Evolutionary conservation across 2,797 vertebrate species (phyloP).

Genomic region (Aphelocoma californica): DNA sequence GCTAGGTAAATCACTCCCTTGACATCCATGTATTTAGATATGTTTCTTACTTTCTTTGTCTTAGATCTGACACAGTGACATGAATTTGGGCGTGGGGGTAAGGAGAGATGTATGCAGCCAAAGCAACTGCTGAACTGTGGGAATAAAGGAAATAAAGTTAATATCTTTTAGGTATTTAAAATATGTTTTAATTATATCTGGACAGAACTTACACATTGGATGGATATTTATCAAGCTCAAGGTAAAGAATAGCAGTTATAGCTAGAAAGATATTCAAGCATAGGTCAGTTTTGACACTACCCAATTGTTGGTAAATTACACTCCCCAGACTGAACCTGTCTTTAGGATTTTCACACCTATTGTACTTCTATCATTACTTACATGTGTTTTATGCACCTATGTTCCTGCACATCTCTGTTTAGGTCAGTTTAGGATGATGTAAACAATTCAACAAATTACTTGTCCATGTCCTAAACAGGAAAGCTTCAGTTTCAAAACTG

Average conservation of each 20-base stretch:
- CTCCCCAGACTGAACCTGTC: not conserved
- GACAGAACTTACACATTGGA: not conserved
- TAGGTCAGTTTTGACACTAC: not conserved
- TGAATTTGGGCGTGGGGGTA: not conserved
- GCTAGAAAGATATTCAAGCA: not conserved
- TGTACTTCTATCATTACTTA: not conserved
- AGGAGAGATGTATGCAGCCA: not conserved
- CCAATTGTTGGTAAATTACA: not conserved
- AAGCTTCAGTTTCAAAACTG: not conserved
- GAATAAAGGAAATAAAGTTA: not conserved
- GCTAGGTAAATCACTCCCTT: conserved; percentile 66
- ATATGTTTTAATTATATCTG: not conserved
- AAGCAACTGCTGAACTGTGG: not conserved
- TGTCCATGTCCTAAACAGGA: not conserved
- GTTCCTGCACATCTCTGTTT: not conserved
- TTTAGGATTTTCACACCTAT: not conserved
- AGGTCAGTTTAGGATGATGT: not conserved
- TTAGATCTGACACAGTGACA: not conserved
- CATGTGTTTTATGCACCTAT: not conserved
- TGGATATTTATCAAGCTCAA: not conserved
- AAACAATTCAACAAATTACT: not conserved
- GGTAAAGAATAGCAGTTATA: not conserved
- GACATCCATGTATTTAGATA: conserved; percentile 36
- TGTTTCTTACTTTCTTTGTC: conserved; percentile 45
- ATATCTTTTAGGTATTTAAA: not conserved